Base-by-base conservation (phyloP, 2,797 vertebrate genomes). In the Onychomys arenicola region DNA sequence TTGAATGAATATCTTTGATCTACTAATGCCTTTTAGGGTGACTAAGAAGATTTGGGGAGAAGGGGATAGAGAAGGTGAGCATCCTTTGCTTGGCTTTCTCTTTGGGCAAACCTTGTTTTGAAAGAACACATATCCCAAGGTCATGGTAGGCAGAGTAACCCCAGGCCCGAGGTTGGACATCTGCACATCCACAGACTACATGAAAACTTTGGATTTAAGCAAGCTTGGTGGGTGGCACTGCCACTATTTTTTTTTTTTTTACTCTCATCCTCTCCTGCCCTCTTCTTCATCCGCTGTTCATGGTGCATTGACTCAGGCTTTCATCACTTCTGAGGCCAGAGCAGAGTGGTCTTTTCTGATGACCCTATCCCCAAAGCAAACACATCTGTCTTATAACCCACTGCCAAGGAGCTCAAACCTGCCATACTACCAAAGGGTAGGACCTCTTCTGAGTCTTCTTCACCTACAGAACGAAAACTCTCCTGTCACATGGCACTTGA, bases 1-100 rank as follows among this genome's bases (percentile, higher is more conserved):
- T 94, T 43, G 49, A 89, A 34, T 8, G 61, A 75, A 40, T 80
- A 43, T 76, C 77, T 86, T 90, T 75, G 55, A 65, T 83, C 52
- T 83, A 63, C 69, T 43, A 49, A 75, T 27, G 29, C 67, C 52
- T 57, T 2, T 21, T 84, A 27, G 78, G 71, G 59, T 83, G 84
- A 87, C 61, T 46, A 43, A 5, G 34, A 61, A 19, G 67, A 37
- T 61, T 11, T 32, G 0, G 0, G 2, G 12, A 25, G 23, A 37
- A 16, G 1, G 14, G 29, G 40, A 43, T 55, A 37, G 10, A 57
- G 40, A 40, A 12, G 27, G 12, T 87, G 21, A 69, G 21, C 25
- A 40, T 71, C 57, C 1, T 40, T 97, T 89, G 61, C 71, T 46
- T 89, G 73, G 67, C 80, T 93, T 97, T 96, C 87, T 84, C 49